Percentiles rank a stretch among this genome's conserved stretches.
phyloP scores from a whole-genome alignment of 2,888 invertebrate species.

The Polydesmus complanatus region DNA sequence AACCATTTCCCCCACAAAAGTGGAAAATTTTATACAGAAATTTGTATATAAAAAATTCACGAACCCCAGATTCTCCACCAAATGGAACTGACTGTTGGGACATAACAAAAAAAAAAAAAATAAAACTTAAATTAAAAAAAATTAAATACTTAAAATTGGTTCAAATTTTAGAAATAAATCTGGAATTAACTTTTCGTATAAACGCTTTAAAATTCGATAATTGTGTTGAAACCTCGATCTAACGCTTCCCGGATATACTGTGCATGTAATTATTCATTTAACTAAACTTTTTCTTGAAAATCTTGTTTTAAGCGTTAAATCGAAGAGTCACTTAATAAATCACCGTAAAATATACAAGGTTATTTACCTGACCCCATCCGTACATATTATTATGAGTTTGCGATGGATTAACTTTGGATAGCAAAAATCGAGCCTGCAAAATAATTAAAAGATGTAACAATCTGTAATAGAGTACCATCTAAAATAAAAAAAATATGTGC shows the following conservation, averaged over 20 bases:
- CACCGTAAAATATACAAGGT: not conserved
- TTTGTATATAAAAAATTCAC: constrained; percentile 13
- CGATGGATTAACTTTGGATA: constrained; percentile 99
- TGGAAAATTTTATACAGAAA: no score
- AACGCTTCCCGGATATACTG: no score
- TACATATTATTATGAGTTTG: constrained; percentile 99
- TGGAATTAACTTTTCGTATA: no score
- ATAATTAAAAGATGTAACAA: constrained; percentile 17
- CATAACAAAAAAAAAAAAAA: constrained; percentile 6
- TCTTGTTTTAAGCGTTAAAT: no score
- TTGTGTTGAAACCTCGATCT: no score
- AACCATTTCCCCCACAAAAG: constrained; percentile 14
- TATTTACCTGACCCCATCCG: constrained; percentile 61
- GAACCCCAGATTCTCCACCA: not conserved
- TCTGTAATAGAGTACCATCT: not conserved
- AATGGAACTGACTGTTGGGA: not conserved
- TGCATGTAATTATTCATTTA: no score
- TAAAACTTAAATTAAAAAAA: constrained; percentile 16
- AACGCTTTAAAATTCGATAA: no score
- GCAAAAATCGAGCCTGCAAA: constrained; percentile 77
- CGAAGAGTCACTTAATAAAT: no score
- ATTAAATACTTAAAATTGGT: constrained; percentile 3
- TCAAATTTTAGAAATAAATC: no score
- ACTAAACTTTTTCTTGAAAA: no score
- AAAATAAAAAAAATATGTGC: constrained; percentile 27